Evolutionary conservation across 2,113 vertebrate genomes (phyloP).

Genomic region (Trochalopteron elliotii): DNA sequence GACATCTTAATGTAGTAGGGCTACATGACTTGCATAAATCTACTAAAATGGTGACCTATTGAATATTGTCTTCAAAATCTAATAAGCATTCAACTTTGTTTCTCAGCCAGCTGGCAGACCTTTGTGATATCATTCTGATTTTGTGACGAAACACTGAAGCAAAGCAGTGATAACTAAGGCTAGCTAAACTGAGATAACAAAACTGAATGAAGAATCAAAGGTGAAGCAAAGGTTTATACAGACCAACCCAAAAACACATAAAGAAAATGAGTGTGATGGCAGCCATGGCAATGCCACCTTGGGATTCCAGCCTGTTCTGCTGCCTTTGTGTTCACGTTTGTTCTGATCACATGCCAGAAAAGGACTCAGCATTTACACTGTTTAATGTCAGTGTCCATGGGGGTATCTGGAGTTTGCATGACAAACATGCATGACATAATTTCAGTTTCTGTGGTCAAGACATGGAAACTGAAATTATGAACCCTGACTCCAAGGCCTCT

Average conservation of each 20-base stretch:
- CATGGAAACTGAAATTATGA: not conserved
- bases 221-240: not conserved
- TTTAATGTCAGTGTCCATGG: not conserved
- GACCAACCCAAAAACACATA: not conserved
- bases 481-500: not conserved
- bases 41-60: not conserved
- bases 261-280: not conserved
- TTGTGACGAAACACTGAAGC: not conserved
- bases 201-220: not conserved
- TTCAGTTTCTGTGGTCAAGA: not conserved
- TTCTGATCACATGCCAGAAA: not conserved
- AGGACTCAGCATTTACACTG: not conserved
- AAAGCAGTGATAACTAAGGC: not conserved
- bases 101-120: conserved; percentile 1
- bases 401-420: not conserved
- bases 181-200: not conserved
- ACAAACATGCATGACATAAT: too few relatives aligned
- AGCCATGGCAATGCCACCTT: not conserved
- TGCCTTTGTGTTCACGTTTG: not conserved
- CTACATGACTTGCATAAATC: conserved; percentile 58
- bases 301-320: not conserved
- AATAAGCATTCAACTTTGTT: not conserved
- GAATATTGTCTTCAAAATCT: not conserved
- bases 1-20: not conserved
- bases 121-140: not conserved